Evolutionary conservation across 1,140 invertebrate genomes (phyloP).

Genomic region (Cyclargus thomasi): DNA sequence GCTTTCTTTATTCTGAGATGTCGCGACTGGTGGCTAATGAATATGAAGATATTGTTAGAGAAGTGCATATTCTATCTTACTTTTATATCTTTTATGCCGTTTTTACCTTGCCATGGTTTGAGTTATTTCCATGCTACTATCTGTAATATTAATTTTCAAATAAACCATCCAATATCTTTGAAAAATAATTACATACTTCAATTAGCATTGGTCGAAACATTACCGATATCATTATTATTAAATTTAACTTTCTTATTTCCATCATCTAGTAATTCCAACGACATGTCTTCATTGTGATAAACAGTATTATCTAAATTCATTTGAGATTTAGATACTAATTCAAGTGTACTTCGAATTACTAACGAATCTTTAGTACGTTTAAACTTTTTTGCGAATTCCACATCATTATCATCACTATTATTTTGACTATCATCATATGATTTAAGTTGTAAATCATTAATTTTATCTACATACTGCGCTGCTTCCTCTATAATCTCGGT

Average conservation of each 20-base stretch:
- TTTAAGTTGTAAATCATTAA: neutral
- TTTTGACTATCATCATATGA: neutral
- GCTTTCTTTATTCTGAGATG: too few relatives aligned
- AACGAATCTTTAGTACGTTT: neutral
- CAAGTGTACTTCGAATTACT: neutral
- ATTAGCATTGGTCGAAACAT: constrained; percentile 28
- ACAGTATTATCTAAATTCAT: neutral
- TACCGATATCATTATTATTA: constrained; percentile 50
- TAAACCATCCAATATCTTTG: neutral
- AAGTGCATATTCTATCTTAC: too few relatives aligned
- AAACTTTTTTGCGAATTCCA: neutral
- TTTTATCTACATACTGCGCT: too few relatives aligned
- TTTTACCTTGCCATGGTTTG: neutral
- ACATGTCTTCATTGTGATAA: neutral
- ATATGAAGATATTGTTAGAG: too few relatives aligned
- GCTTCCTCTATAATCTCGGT: neutral
- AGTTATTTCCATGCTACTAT: neutral
- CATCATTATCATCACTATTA: neutral
- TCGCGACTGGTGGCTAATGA: too few relatives aligned
- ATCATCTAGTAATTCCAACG: constrained; percentile 21
- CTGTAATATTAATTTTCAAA: neutral
- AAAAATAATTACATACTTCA: neutral
- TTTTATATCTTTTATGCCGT: too few relatives aligned
- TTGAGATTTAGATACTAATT: neutral
- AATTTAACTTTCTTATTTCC: constrained; percentile 53